phyloP scores from a whole-genome alignment of 2,888 invertebrate genomes.

The Nemapogon koenigi region DNA sequence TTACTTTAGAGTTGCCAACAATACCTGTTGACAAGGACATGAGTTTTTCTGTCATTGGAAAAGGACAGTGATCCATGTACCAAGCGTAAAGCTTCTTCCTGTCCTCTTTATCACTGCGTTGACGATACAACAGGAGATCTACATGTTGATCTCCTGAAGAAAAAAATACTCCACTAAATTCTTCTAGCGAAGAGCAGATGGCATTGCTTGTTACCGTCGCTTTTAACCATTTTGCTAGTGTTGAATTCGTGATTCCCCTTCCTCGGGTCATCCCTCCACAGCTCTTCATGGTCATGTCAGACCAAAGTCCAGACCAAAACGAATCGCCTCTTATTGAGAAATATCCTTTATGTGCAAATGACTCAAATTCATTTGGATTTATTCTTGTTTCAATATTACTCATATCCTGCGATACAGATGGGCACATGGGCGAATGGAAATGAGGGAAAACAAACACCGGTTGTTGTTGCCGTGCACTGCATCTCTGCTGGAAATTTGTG shows the following conservation, averaged over 20 bases:
- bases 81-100: conserved; percentile 15
- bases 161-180: conserved; percentile 12
- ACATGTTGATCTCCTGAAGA: conserved; percentile 17
- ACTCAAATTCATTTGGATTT: conserved; percentile 5
- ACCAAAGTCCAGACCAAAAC: conserved; percentile 19
- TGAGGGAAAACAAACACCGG: no score
- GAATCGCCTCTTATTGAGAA: conserved; percentile 21
- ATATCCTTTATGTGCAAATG: conserved; percentile 12
- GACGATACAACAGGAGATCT: conserved; percentile 15
- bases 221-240: conserved; percentile 14
- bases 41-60: background rate
- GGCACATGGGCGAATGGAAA: no score
- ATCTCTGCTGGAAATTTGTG: no score
- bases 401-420: conserved; percentile 8
- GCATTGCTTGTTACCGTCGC: conserved; percentile 10
- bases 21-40: background rate
- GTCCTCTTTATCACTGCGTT: conserved; percentile 16
- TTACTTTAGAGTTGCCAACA: conserved; percentile 1
- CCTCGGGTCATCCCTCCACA: conserved; percentile 10
- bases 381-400: conserved; percentile 4
- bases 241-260: conserved; percentile 14
- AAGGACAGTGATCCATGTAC: conserved; percentile 11
- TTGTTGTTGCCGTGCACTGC: no score
- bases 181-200: conserved; percentile 14
- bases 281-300: conserved; percentile 15